phyloP scores from a whole-genome alignment of 1,140 invertebrate species.

The Pemphigus obesinymphae region DNA sequence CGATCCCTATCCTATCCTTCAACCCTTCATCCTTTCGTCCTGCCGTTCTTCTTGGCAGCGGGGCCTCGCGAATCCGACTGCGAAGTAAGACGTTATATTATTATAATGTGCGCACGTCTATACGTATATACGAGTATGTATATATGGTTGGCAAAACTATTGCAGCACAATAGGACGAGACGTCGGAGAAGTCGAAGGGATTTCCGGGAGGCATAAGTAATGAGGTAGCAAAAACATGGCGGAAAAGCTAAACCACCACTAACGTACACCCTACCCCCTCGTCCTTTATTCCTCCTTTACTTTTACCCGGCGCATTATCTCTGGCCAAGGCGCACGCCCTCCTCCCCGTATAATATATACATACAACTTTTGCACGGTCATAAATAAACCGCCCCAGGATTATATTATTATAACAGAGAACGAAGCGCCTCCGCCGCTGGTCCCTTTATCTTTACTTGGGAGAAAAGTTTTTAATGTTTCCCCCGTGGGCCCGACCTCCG shows the following conservation, averaged over 20 bases:
- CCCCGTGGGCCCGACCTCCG: background rate
- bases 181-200: background rate
- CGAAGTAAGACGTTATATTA: slow-evolving; percentile 27
- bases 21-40: too few relatives aligned
- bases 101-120: background rate
- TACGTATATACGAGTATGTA: background rate
- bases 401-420: slow-evolving; percentile 33
- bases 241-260: slow-evolving; percentile 34
- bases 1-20: too few relatives aligned
- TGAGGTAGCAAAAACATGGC: slow-evolving; percentile 41
- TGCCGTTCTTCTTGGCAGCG: background rate
- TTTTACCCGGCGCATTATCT: slow-evolving; percentile 36
- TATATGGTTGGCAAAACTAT: background rate
- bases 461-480: slow-evolving; percentile 41
- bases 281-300: background rate
- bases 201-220: slow-evolving; percentile 39
- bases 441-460: slow-evolving; percentile 35
- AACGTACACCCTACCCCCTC: background rate
- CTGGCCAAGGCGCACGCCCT: background rate
- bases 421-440: slow-evolving; percentile 10
- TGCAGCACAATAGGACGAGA: background rate
- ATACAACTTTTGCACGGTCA: slow-evolving; percentile 12
- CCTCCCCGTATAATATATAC: background rate
- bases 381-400: slow-evolving; percentile 37
- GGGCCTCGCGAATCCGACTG: background rate